Evolutionary conservation across 1,140 invertebrate species (phyloP).

Genomic region (Venturia canescens): DNA sequence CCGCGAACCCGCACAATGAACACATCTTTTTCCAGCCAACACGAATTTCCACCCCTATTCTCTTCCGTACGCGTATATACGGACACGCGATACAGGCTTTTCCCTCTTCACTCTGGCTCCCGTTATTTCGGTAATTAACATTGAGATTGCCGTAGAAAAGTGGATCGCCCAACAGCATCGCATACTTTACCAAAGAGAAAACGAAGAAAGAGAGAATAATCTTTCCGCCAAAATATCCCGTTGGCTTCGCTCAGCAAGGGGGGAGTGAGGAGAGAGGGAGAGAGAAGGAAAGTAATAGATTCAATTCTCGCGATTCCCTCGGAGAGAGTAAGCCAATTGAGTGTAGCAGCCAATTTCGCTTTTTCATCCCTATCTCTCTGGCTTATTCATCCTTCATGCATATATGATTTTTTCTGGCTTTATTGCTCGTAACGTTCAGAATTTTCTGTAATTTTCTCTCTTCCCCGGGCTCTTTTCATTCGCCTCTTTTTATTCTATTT

Average conservation of each 20-base stretch:
- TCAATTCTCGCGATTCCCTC: slow-evolving; percentile 19
- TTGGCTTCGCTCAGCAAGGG: background rate
- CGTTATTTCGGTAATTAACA: slow-evolving; percentile 55
- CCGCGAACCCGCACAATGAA: background rate
- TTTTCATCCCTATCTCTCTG: slow-evolving; percentile 36
- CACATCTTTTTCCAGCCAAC: background rate
- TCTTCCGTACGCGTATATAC: slow-evolving; percentile 5
- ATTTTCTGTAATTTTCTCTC: slow-evolving; percentile 30
- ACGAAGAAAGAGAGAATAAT: background rate
- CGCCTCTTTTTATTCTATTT: background rate
- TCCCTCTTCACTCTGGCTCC: background rate
- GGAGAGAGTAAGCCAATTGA: slow-evolving; percentile 22
- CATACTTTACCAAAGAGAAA: background rate
- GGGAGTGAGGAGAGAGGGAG: no score
- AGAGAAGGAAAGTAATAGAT: background rate
- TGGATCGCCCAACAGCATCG: background rate
- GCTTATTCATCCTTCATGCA: slow-evolving; percentile 26
- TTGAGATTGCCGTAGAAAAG: slow-evolving; percentile 51
- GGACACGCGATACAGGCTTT: background rate
- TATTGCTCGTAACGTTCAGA: slow-evolving; percentile 15
- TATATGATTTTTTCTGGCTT: slow-evolving; percentile 9
- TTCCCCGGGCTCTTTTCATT: background rate
- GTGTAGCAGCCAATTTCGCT: slow-evolving; percentile 28
- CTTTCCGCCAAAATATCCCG: background rate
- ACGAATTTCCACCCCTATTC: slow-evolving; percentile 22